Conservation (phyloP, 2,888 invertebrate genomes). For the Drosophila glabriapex region DNA sequence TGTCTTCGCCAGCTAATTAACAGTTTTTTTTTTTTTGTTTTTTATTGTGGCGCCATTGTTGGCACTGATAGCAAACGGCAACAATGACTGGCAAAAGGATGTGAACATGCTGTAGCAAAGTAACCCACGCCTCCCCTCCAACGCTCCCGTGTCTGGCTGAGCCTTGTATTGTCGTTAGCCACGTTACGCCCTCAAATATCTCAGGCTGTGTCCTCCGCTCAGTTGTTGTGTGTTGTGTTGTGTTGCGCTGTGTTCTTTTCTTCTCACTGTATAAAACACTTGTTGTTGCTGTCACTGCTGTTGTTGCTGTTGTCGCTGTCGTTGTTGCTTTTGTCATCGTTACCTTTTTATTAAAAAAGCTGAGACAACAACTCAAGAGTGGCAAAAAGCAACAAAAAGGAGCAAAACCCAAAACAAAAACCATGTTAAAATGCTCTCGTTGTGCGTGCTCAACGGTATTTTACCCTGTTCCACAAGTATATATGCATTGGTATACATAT, state of each 20-base stretch:
- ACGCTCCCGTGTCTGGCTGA: neutral
- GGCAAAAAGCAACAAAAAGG: slow-evolving; percentile 21
- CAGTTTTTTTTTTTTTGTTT: neutral
- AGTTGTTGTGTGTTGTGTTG: slow-evolving; percentile 21
- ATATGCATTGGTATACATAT: neutral
- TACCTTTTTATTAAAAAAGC: slow-evolving; percentile 64
- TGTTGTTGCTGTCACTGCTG: slow-evolving; percentile 44
- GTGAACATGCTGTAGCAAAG: slow-evolving; percentile 17
- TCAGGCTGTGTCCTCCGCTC: slow-evolving; percentile 23
- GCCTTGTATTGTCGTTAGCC: slow-evolving; percentile 32
- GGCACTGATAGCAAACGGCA: slow-evolving; percentile 21
- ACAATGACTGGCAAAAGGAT: slow-evolving; percentile 35
- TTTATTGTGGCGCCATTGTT: slow-evolving; percentile 39
- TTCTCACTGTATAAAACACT: slow-evolving; percentile 41
- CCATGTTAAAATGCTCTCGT: neutral
- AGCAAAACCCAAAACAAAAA: slow-evolving; percentile 7
- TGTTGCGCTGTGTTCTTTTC: slow-evolving; percentile 14
- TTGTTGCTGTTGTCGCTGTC: slow-evolving; percentile 11
- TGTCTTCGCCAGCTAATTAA: slow-evolving; percentile 51
- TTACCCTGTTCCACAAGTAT: slow-evolving; percentile 14
- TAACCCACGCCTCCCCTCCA: neutral
- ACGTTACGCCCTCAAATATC: slow-evolving; percentile 51
- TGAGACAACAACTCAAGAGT: slow-evolving; percentile 41
- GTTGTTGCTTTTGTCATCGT: slow-evolving; percentile 46
- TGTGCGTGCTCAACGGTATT: neutral